Base-by-base conservation (phyloP, 2,113 vertebrate species). In the Trematomus loennbergii region DNA sequence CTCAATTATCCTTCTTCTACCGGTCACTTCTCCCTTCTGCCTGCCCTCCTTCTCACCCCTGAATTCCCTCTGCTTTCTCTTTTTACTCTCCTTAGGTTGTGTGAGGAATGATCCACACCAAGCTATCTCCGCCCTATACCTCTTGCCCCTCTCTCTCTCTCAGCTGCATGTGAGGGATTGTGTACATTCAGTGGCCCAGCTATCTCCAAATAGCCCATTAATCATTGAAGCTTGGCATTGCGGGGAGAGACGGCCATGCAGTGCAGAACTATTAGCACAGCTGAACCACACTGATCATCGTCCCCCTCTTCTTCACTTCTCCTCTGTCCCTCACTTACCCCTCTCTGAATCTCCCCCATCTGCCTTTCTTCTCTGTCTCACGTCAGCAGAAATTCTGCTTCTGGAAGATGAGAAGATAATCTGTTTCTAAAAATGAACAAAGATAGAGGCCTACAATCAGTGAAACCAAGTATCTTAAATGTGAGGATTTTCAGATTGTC, bases 191-290 rank as follows among this genome's bases (percentile, higher is more conserved):
- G 83, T 78, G 55, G 76, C 79, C 82, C 69, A 77, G 85, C 88
- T 80, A 90, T 89, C 81, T 91, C 81, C 85, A 88, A 85, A 93
- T 85, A 91, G 88, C 71, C 87, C 87, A 94, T 93, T 90, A 93
- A 93, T 94, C 89, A 93, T 13, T 49, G 63, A 48, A 57, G 53
- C 69, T 67, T 85, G 81, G 78, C 86, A 49, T 61, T 57, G 71
- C 7, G 22, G 74, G 75, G 86, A 87, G 82, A 77, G 83, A 84
- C 22, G 70, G 82, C 69, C 81, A 77, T 76, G 81, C 75, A 68
- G 89, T 75, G 78, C 82, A 89, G 83, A 86, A 78, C 91, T 86
- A 94, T 94, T 93, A 92, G 76, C 78, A 74, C 78, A 85, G 82
- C 84, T 65, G 69, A 85, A 82, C 81, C 87, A 62, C 82, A 91